A percentile compares a stretch with the other conserved stretches of the same genome.
These are phyloP conservation scores for Eretmocerus hayati DNA, from an alignment of 2,888 invertebrate genomes.

Conservation along the genomic window DNA sequence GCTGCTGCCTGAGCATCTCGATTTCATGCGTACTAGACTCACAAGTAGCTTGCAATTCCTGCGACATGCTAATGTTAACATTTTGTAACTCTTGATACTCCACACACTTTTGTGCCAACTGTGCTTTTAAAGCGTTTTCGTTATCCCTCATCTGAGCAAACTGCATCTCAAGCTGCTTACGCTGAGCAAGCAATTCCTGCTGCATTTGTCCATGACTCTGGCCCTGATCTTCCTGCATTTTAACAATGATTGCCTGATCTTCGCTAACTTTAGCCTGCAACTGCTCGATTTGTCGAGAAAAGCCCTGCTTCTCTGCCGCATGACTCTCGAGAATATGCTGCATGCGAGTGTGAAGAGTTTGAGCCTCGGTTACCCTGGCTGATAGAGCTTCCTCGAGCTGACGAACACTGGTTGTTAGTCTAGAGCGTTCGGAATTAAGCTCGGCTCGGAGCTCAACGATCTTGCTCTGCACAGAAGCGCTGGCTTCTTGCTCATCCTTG, in stretches of 20 bases:
- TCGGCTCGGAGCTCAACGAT: slow-evolving; percentile 69
- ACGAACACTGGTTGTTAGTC: slow-evolving; percentile 50
- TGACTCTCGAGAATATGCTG: slow-evolving; percentile 54
- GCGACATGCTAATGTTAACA: slow-evolving; percentile 33
- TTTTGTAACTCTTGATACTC: slow-evolving; percentile 48
- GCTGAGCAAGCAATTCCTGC: slow-evolving; percentile 54
- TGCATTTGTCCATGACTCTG: slow-evolving; percentile 45
- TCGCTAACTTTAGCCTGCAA: slow-evolving; percentile 57
- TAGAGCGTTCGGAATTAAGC: slow-evolving; percentile 61
- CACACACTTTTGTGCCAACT: slow-evolving; percentile 48
- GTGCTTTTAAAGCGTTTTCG: slow-evolving; percentile 40
- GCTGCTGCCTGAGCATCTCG: slow-evolving; percentile 36
- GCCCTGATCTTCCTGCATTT: slow-evolving; percentile 53
- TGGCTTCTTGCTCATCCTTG: slow-evolving; percentile 67
- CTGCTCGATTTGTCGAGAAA: slow-evolving; percentile 58
- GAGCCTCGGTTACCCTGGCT: slow-evolving; percentile 56
- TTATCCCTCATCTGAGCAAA: slow-evolving; percentile 57
- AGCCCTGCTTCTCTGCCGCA: slow-evolving; percentile 56
- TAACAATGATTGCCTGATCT: slow-evolving; percentile 49
- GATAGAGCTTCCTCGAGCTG: slow-evolving; percentile 54
- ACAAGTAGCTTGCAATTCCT: slow-evolving; percentile 39
- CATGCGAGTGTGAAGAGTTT: slow-evolving; percentile 52
- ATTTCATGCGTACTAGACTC: slow-evolving; percentile 39
- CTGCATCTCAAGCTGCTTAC: slow-evolving; percentile 60
- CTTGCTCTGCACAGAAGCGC: slow-evolving; percentile 68